These are phyloP conservation scores for Globodera rostochiensis DNA, from an alignment of 1,140 invertebrate genomes.

Conservation along the genomic window DNA sequence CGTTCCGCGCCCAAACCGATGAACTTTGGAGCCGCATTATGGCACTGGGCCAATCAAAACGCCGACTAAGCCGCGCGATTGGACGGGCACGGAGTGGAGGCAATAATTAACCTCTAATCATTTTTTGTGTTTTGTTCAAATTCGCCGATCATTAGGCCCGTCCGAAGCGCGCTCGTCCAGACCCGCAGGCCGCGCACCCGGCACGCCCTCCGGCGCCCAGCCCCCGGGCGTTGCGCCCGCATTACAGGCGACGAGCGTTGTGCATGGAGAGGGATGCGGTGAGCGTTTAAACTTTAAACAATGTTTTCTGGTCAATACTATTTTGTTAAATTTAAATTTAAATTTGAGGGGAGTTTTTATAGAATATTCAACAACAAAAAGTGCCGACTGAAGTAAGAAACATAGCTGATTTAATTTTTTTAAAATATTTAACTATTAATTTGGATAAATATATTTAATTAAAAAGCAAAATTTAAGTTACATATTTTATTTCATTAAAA, in stretches of 20 bases:
- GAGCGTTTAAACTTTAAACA: neutral
- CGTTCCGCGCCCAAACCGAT: slow-evolving; percentile 59
- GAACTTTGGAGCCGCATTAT: slow-evolving; percentile 62
- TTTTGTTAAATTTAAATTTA: too few relatives aligned
- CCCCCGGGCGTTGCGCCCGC: slow-evolving; percentile 49
- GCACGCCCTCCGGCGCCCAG: slow-evolving; percentile 27
- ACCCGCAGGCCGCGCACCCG: neutral
- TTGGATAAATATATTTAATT: too few relatives aligned
- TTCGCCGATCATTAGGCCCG: neutral
- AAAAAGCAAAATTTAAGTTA: too few relatives aligned
- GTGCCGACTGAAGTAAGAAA: too few relatives aligned
- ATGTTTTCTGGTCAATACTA: too few relatives aligned
- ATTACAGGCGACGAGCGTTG: slow-evolving; percentile 6
- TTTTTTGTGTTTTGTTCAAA: neutral
- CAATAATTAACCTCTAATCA: neutral
- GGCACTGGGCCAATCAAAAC: slow-evolving; percentile 34
- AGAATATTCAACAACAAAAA: too few relatives aligned
- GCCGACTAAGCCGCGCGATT: slow-evolving; percentile 45
- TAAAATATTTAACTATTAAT: too few relatives aligned
- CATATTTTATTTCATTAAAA: too few relatives aligned
- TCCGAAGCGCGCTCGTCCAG: slow-evolving; percentile 12
- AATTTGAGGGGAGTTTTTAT: too few relatives aligned
- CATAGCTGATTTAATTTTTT: too few relatives aligned
- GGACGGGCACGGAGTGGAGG: slow-evolving; percentile 33
- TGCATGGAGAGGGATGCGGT: slow-evolving; percentile 44